These are phyloP conservation scores for Dromaius novaehollandiae DNA, from an alignment of 2,113 vertebrate genomes.

Conservation along the genomic window DNA sequence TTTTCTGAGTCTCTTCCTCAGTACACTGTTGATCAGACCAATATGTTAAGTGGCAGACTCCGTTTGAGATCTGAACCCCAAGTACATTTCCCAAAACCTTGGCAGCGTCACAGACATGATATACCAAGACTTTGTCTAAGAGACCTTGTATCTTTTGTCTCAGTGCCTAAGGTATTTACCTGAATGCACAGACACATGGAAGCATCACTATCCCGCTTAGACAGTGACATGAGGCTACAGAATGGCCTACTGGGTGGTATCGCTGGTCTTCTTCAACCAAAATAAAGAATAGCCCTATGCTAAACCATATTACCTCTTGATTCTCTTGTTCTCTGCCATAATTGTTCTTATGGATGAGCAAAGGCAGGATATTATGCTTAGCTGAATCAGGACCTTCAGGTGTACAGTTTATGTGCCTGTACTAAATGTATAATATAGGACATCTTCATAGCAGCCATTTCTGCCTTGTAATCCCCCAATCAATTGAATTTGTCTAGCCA, in stretches of 20 bases:
- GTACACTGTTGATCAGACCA: background rate
- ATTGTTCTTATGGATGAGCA: background rate
- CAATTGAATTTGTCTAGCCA: background rate
- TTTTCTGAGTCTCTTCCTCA: background rate
- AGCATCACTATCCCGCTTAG: background rate
- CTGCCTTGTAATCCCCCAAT: background rate
- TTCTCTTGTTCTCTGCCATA: background rate
- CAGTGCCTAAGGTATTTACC: background rate
- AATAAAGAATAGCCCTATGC: background rate
- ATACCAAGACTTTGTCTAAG: background rate
- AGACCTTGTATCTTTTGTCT: accelerated
- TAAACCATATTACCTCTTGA: background rate
- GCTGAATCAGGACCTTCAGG: background rate
- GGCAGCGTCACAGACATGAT: background rate
- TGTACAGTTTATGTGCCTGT: accelerated
- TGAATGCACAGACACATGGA: background rate
- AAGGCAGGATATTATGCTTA: background rate
- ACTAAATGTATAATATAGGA: background rate
- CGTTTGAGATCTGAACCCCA: background rate
- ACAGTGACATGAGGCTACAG: background rate
- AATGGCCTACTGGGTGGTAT: accelerated
- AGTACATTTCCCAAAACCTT: background rate
- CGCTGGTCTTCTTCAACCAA: background rate
- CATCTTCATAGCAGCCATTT: accelerated
- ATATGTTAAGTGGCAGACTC: background rate